These are phyloP conservation scores for Drosophila fuyamai DNA, from an alignment of 1,140 invertebrate genomes.

Conservation along the genomic window DNA sequence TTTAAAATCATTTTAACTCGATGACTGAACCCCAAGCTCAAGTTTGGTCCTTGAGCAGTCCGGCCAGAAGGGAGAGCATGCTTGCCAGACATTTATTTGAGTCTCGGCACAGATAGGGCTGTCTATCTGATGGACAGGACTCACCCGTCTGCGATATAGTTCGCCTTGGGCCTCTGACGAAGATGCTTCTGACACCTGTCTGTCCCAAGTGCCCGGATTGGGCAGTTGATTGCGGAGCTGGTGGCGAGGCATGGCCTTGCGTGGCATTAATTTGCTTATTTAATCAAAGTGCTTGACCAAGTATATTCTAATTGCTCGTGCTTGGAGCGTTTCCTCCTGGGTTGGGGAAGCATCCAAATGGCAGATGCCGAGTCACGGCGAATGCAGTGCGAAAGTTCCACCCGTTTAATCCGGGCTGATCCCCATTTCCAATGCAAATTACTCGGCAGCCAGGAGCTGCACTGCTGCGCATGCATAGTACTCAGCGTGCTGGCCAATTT, in stretches of 20 bases:
- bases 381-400: no score
- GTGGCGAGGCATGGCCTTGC: neutral
- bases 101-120: neutral
- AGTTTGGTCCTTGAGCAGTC: conserved; percentile 1
- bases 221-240: conserved; percentile 26
- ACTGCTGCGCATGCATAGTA: no score
- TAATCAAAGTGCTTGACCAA: conserved; percentile 21
- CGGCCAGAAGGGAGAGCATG: conserved; percentile 5
- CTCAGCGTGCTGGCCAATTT: conserved; percentile 7
- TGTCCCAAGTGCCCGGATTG: conserved; percentile 55
- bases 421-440: conserved; percentile 50
- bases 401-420: conserved; percentile 7
- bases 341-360: conserved; percentile 1
- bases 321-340: neutral
- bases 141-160: conserved; percentile 1
- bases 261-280: conserved; percentile 12
- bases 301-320: conserved; percentile 19
- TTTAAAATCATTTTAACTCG: conserved; percentile 22
- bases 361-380: neutral
- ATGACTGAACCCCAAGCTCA: neutral
- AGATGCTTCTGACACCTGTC: conserved; percentile 62
- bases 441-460: conserved; percentile 5
- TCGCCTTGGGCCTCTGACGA: neutral
- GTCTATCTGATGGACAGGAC: neutral
- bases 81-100: conserved; percentile 26